phyloP scores from a whole-genome alignment of 2,888 invertebrate genomes.

The Sinhomidia bicolor region DNA sequence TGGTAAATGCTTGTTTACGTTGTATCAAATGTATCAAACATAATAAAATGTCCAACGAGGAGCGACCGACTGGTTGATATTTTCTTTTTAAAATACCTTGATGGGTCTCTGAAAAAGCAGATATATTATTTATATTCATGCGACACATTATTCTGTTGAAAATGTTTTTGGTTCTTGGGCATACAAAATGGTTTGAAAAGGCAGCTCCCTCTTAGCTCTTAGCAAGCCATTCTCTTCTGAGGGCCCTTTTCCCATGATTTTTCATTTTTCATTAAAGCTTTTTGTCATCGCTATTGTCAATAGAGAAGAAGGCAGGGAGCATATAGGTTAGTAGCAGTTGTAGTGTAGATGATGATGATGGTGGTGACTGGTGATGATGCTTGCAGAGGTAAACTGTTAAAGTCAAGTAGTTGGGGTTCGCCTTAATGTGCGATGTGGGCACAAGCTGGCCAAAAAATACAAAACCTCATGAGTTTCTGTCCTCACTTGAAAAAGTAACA shows the following conservation, averaged over 20 bases:
- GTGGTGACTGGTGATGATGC: slow-evolving; percentile 32
- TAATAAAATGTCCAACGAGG: not conserved
- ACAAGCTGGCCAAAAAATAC: slow-evolving; percentile 61
- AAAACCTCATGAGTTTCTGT: slow-evolving; percentile 58
- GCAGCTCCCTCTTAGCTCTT: not conserved
- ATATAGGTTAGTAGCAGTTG: slow-evolving; percentile 6
- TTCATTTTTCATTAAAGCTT: slow-evolving; percentile 69
- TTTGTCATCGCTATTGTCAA: slow-evolving; percentile 72
- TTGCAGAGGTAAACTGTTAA: slow-evolving; percentile 35
- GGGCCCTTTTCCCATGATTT: slow-evolving; percentile 66
- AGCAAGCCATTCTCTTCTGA: slow-evolving; percentile 19
- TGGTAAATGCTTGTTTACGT: slow-evolving; percentile 33
- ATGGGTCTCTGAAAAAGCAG: not conserved
- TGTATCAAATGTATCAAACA: slow-evolving; percentile 32
- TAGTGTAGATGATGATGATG: slow-evolving; percentile 2
- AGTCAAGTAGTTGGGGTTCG: slow-evolving; percentile 52
- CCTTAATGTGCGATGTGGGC: slow-evolving; percentile 60
- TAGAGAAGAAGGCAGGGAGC: slow-evolving; percentile 64
- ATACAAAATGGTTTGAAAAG: slow-evolving; percentile 17
- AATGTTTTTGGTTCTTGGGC: not conserved
- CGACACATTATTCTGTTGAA: not conserved
- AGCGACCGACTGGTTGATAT: slow-evolving; percentile 32
- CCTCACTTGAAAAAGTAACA: slow-evolving; percentile 65
- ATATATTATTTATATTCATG: not conserved
- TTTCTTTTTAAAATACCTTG: not conserved